Percentiles rank a stretch among this genome's conserved stretches.
Conservation (phyloP, 1,140 invertebrate genomes). For the Drosophila mojavensis region DNA sequence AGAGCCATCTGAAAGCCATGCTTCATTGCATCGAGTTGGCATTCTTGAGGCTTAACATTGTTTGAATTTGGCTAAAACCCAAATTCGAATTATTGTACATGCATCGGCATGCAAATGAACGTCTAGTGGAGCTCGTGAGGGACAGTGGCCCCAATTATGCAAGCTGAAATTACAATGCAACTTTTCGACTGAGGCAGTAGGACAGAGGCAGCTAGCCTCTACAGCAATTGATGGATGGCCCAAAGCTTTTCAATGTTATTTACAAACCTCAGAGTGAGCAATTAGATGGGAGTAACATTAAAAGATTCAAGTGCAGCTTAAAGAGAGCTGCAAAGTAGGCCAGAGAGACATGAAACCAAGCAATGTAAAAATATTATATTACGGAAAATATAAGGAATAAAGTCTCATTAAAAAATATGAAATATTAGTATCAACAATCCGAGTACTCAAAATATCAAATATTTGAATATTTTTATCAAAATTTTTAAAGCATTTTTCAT, state of each 20-base stretch:
- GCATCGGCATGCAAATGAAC: conserved; percentile 51
- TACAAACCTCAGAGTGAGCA: not conserved
- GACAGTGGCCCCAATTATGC: conserved; percentile 26
- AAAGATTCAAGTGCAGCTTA: too few relatives aligned
- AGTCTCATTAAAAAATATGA: too few relatives aligned
- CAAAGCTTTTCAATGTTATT: conserved; percentile 10
- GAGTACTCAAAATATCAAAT: too few relatives aligned
- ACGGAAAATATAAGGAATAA: too few relatives aligned
- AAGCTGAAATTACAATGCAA: conserved; percentile 29
- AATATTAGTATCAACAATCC: too few relatives aligned
- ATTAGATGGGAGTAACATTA: too few relatives aligned
- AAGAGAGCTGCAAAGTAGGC: too few relatives aligned
- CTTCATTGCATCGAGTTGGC: conserved; percentile 58
- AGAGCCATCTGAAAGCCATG: conserved; percentile 30
- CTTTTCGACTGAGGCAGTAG: not conserved
- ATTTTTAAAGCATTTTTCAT: too few relatives aligned
- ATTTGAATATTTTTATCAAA: too few relatives aligned
- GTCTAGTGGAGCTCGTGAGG: conserved; percentile 11
- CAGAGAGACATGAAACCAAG: too few relatives aligned
- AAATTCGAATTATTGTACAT: conserved; percentile 3
- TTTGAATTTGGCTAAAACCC: conserved; percentile 5
- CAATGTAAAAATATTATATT: too few relatives aligned
- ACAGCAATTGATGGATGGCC: not conserved
- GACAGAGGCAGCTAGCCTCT: not conserved
- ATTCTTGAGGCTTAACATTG: conserved; percentile 31